Conservation (phyloP, 2,113 vertebrate genomes). For the rabbit (Oryctolagus cuniculus) region DNA sequence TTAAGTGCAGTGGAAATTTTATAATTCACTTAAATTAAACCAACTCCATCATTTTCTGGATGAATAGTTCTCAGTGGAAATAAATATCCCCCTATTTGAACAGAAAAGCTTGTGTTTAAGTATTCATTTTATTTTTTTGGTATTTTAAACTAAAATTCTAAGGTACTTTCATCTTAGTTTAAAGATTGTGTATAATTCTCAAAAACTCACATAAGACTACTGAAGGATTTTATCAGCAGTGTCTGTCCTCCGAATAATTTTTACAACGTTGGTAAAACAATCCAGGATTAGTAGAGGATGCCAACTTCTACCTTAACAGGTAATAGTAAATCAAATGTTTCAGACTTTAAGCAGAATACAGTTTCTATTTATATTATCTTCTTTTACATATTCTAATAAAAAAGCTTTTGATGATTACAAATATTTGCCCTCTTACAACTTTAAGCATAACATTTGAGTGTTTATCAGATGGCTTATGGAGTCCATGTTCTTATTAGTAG, state of each 20-base stretch:
- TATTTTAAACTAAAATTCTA: constrained; percentile 8
- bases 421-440: not conserved
- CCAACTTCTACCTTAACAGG: not conserved
- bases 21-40: not conserved
- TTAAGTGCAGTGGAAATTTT: constrained; percentile 28
- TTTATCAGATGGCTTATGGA: constrained; percentile 26
- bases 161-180: not conserved
- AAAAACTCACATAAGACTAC: not conserved
- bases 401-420: not conserved
- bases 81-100: not conserved
- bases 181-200: not conserved
- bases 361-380: not conserved
- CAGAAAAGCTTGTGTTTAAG: not conserved
- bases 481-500: not conserved
- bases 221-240: constrained; percentile 28
- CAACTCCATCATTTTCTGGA: not conserved
- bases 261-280: not conserved
- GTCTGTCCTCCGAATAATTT: not conserved
- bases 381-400: not conserved
- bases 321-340: not conserved
- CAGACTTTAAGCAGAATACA: constrained; percentile 3
- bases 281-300: not conserved
- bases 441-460: constrained; percentile 29
- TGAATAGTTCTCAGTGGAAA: constrained; percentile 39
- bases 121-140: not conserved